Conservation (phyloP, 2,797 vertebrate species). For the Crax fasciolata region DNA sequence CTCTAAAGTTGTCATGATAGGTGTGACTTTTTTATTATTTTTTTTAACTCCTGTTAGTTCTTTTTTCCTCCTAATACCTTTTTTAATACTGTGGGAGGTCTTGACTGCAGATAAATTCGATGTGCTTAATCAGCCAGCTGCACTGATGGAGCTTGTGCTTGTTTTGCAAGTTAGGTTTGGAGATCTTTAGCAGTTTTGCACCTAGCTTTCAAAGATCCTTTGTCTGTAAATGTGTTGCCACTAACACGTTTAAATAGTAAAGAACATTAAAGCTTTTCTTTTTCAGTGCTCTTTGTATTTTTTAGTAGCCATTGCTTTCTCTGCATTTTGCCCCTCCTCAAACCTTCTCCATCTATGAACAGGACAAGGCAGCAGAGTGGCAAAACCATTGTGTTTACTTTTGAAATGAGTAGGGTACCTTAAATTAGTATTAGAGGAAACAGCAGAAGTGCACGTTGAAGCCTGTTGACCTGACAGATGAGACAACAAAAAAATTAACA, state of each 20-base stretch:
- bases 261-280: slow-evolving; percentile 1
- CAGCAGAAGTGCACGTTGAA: neutral
- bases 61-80: neutral
- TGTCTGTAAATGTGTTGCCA: slow-evolving; percentile 31
- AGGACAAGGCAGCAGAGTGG: neutral
- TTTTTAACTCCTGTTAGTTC: neutral
- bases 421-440: neutral
- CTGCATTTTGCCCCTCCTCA: neutral
- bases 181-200: slow-evolving; percentile 46
- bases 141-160: slow-evolving; percentile 1
- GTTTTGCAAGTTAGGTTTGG: slow-evolving; percentile 46
- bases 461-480: neutral
- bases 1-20: neutral
- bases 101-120: neutral
- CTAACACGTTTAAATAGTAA: slow-evolving; percentile 29
- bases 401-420: neutral
- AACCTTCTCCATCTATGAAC: neutral
- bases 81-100: neutral
- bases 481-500: neutral
- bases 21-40: neutral
- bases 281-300: neutral
- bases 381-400: neutral
- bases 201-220: slow-evolving; percentile 30
- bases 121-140: neutral
- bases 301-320: neutral